These are phyloP conservation scores for Osmoderma eremita DNA, from an alignment of 2,888 invertebrate genomes.

Conservation along the genomic window DNA sequence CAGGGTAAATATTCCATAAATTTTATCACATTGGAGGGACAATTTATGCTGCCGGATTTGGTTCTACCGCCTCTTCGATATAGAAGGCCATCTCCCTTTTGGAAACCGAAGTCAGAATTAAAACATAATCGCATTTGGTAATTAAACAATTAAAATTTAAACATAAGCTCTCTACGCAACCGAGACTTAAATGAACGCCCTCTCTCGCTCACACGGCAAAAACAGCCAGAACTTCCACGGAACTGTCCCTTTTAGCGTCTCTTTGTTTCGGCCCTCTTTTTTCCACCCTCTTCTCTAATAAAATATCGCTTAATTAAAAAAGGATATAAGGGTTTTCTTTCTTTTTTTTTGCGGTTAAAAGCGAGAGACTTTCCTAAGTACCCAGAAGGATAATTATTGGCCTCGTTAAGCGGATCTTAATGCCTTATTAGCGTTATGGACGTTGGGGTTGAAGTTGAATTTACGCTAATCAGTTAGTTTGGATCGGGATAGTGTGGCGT, in stretches of 20 bases:
- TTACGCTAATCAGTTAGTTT: constrained; percentile 5
- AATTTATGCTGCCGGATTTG: no score
- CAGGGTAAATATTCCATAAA: no score
- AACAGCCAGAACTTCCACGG: background rate
- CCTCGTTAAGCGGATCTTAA: constrained; percentile 17
- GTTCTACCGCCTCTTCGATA: no score
- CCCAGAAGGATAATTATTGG: constrained; percentile 6
- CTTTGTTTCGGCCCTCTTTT: no score
- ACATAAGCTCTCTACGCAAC: constrained; percentile 20
- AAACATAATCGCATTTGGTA: constrained; percentile 27
- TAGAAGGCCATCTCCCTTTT: background rate
- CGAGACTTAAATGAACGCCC: background rate
- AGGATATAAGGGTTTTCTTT: constrained; percentile 20
- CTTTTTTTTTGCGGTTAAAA: constrained; percentile 7
- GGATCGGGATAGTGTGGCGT: background rate
- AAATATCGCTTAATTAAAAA: constrained; percentile 32
- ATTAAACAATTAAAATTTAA: constrained; percentile 30
- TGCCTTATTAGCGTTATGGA: constrained; percentile 6
- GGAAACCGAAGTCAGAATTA: constrained; percentile 27
- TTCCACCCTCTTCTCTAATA: background rate
- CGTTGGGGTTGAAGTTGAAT: constrained; percentile 2
- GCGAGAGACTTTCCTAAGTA: constrained; percentile 11
- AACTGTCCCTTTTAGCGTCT: no score
- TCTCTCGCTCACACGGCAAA: background rate
- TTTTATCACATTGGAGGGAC: no score